These are phyloP conservation scores for Bradypodion pumilum DNA, from an alignment of 2,797 vertebrate genomes.

Conservation along the genomic window DNA sequence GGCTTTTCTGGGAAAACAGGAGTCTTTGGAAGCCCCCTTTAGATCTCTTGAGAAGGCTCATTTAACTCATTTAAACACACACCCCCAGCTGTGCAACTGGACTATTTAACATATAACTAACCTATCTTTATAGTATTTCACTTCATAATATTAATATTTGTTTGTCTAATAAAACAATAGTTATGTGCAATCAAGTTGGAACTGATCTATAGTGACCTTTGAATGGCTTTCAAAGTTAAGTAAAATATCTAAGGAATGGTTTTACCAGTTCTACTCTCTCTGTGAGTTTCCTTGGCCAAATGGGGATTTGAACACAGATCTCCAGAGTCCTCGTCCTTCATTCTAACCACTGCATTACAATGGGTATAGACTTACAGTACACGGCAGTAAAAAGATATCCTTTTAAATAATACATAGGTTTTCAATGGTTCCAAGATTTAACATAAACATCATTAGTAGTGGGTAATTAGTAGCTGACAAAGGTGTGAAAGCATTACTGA, in stretches of 20 bases:
- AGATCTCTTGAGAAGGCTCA: background rate
- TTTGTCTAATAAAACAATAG: conserved; percentile 36
- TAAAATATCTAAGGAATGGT: too few relatives aligned
- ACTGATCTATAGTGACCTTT: too few relatives aligned
- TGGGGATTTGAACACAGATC: too few relatives aligned
- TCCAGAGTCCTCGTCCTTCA: too few relatives aligned
- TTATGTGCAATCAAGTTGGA: too few relatives aligned
- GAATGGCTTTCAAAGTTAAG: too few relatives aligned
- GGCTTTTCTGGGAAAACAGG: background rate
- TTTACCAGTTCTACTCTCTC: too few relatives aligned
- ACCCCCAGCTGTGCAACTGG: background rate
- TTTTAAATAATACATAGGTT: conserved; percentile 13
- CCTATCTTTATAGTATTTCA: conserved; percentile 49
- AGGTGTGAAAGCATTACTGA: conserved; percentile 74
- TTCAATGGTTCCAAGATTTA: background rate
- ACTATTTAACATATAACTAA: conserved; percentile 43
- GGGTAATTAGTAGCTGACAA: conserved; percentile 78
- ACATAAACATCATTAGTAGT: conserved; percentile 80
- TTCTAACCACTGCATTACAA: too few relatives aligned
- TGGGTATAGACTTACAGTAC: conserved; percentile 30
- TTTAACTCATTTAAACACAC: background rate
- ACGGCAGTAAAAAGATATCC: conserved; percentile 34
- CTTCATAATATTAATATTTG: conserved; percentile 46
- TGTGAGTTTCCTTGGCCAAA: too few relatives aligned
- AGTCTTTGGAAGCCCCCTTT: background rate